Percentiles rank a stretch among this genome's conserved stretches.
Evolutionary conservation across 2,888 invertebrate genomes (phyloP).

Genomic region (Ecdyonurus torrentis): DNA sequence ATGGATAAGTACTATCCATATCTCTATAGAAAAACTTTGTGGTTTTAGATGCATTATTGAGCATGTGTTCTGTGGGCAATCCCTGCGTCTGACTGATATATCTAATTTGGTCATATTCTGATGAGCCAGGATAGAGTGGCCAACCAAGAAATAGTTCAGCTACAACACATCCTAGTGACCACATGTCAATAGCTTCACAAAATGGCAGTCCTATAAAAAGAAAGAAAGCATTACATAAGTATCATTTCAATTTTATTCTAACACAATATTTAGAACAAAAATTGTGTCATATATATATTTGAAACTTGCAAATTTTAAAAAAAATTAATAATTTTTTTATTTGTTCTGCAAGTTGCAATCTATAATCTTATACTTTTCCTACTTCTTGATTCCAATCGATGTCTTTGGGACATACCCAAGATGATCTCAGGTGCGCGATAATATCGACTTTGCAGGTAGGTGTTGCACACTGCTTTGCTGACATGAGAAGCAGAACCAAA

Average conservation of each 20-base stretch:
- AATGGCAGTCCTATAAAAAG: conserved; percentile 62
- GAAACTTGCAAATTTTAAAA: not conserved
- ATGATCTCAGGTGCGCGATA: conserved; percentile 97
- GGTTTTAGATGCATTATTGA: conserved; percentile 92
- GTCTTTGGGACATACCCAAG: conserved; percentile 34
- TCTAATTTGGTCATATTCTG: conserved; percentile 97
- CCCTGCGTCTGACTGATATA: conserved; percentile 97
- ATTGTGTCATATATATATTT: not conserved
- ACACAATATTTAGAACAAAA: not conserved
- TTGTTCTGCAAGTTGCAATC: not conserved
- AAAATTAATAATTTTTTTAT: not conserved
- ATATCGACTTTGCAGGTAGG: conserved; percentile 96
- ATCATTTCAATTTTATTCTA: not conserved
- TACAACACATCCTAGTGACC: conserved; percentile 98
- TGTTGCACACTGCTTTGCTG: conserved; percentile 98
- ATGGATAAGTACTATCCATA: conserved; percentile 59
- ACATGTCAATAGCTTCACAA: conserved; percentile 99
- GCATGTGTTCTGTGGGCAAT: conserved; percentile 94
- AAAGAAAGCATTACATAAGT: not conserved
- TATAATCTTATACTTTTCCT: not conserved
- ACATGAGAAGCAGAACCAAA: conserved; percentile 99
- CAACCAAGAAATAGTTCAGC: conserved; percentile 98
- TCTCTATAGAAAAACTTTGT: conserved; percentile 97
- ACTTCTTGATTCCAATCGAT: not conserved
- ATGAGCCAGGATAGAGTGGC: conserved; percentile 98